Evolutionary conservation across 2,888 invertebrate species (phyloP).

Genomic region (Pharmacophagus antenor): DNA sequence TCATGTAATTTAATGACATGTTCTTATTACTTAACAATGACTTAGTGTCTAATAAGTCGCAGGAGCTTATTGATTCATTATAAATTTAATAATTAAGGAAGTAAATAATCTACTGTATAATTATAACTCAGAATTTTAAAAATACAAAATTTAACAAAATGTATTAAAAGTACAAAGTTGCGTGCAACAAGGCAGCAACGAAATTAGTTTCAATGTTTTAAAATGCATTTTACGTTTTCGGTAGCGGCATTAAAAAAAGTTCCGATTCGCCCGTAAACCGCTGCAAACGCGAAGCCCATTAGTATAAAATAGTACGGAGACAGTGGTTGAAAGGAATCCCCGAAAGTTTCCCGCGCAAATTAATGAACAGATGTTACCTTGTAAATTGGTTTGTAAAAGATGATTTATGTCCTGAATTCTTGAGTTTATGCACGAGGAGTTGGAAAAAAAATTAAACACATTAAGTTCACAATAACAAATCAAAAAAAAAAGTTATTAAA

Average conservation of each 20-base stretch:
- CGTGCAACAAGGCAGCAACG: neutral
- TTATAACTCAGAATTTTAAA: neutral
- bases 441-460: too few relatives aligned
- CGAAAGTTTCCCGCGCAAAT: neutral
- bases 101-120: neutral
- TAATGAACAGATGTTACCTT: neutral
- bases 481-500: too few relatives aligned
- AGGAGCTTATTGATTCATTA: too few relatives aligned
- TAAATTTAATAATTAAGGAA: too few relatives aligned
- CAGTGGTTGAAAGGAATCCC: constrained; percentile 5
- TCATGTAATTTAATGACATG: too few relatives aligned
- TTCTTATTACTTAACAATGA: too few relatives aligned
- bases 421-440: too few relatives aligned
- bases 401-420: too few relatives aligned
- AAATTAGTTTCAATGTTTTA: neutral
- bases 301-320: constrained; percentile 14
- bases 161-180: neutral
- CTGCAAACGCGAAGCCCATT: constrained; percentile 14
- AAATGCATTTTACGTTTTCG: neutral
- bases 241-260: neutral
- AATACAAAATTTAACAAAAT: neutral
- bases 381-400: neutral
- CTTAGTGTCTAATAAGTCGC: too few relatives aligned
- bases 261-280: neutral
- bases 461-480: too few relatives aligned